Percentiles rank a stretch among this genome's conserved stretches.
These are phyloP conservation scores for Andrena bucephala DNA, from an alignment of 2,888 invertebrate genomes.

Conservation along the genomic window DNA sequence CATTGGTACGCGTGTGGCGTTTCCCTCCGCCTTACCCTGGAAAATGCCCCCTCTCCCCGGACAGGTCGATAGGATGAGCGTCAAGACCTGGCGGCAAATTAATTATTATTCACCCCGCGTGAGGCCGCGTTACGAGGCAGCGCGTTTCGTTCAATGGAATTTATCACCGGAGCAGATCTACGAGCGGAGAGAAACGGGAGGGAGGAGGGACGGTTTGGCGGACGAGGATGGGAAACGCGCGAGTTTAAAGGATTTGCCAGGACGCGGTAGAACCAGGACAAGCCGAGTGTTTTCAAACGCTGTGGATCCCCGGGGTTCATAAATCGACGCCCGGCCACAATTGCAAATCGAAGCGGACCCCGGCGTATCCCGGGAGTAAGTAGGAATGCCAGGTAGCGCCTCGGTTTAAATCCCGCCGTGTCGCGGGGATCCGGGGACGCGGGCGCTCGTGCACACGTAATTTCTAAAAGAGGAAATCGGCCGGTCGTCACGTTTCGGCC, in stretches of 20 bases:
- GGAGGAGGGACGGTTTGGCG: not conserved
- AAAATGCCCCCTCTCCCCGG: not conserved
- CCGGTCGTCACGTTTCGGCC: slow-evolving; percentile 27
- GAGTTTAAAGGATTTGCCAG: slow-evolving; percentile 12
- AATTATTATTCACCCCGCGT: slow-evolving; percentile 63
- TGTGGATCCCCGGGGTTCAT: not conserved
- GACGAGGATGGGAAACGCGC: not conserved
- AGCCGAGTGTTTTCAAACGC: too few relatives aligned
- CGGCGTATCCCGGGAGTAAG: not conserved
- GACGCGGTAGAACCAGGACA: too few relatives aligned
- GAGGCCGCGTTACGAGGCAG: slow-evolving; percentile 56
- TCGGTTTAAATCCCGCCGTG: slow-evolving; percentile 9
- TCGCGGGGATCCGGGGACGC: not conserved
- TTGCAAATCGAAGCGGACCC: not conserved
- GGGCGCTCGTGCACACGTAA: not conserved
- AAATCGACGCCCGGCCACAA: slow-evolving; percentile 9
- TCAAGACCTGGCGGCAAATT: slow-evolving; percentile 46
- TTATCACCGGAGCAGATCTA: slow-evolving; percentile 62
- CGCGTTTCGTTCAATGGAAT: slow-evolving; percentile 67
- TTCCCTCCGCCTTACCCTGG: not conserved
- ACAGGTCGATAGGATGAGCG: slow-evolving; percentile 54
- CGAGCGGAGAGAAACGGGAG: slow-evolving; percentile 42
- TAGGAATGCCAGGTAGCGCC: not conserved
- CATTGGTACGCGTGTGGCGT: slow-evolving; percentile 8
- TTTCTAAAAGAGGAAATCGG: slow-evolving; percentile 42